A percentile compares a stretch with the other conserved stretches of the same genome.
Evolutionary conservation across 2,888 invertebrate species (phyloP).

Genomic region (Pemphredon lugubris): DNA sequence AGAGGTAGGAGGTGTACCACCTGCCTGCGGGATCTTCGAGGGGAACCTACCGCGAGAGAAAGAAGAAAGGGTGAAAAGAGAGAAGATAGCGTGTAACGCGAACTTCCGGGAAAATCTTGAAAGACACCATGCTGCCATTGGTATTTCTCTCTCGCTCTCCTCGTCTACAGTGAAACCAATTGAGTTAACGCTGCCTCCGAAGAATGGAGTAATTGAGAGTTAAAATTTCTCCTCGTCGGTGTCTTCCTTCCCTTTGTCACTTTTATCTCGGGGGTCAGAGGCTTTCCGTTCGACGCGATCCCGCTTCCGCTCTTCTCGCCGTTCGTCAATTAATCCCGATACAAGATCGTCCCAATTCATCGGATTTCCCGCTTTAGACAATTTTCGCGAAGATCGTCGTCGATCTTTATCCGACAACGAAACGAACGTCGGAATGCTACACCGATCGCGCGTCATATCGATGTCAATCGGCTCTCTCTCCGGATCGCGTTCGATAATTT

Average conservation of each 20-base stretch:
- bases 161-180: slow-evolving; percentile 28
- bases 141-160: slow-evolving; percentile 11
- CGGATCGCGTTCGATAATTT: too few species aligned
- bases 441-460: too few species aligned
- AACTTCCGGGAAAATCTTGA: slow-evolving; percentile 39
- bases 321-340: too few species aligned
- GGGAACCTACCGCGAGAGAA: not conserved
- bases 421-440: too few species aligned
- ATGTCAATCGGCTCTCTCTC: too few species aligned
- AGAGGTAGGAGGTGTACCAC: slow-evolving; percentile 56
- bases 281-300: too few species aligned
- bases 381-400: too few species aligned
- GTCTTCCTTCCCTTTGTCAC: not conserved
- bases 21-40: slow-evolving; percentile 47
- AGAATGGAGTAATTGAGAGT: slow-evolving; percentile 17
- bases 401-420: too few species aligned
- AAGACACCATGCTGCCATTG: not conserved
- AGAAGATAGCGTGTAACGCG: slow-evolving; percentile 4
- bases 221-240: not conserved
- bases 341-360: too few species aligned
- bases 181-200: slow-evolving; percentile 11
- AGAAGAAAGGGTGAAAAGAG: slow-evolving; percentile 3
- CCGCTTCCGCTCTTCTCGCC: too few species aligned
- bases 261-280: too few species aligned
- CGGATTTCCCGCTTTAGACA: too few species aligned